Evolutionary conservation across 2,797 vertebrate species (phyloP), one percentile per base, ranked within the genome.

Genomic region (Sebastes melanostomus): DNA sequence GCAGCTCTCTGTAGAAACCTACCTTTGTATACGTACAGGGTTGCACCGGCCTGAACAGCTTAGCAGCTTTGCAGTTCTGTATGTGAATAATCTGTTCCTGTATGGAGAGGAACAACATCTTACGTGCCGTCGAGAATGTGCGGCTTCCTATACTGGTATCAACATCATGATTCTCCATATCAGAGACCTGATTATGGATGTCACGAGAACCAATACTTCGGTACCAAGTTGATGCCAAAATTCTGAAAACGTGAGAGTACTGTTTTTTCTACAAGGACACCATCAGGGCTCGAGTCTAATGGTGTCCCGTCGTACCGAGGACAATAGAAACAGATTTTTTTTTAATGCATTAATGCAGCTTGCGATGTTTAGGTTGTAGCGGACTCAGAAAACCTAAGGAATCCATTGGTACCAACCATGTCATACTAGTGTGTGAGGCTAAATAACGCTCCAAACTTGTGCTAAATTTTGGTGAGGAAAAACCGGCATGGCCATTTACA

Each of bases 21-120:
- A 16, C 12, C n/a, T 61, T 11, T 69, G 18, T 34, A 25, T 24
- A 30, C 55, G 11, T 27, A 12, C 54, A 12, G 27, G 20, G 20
- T 20, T 55, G 56, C 80, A 83, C 80, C 75, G 75, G 81, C 60
- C 68, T 83, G 22, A 83, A 68, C 76, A 65, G 75, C 71, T 58
- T 38, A 66, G 24, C 46, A 18, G 75, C 73, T 58, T 27, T 66
- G 24, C 46, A 18, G 38, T 36, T 42, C 36, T 73, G 16, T 77
- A 60, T 60, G 58, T 25, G 66, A 75, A 22, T 75, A 68, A 42
- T 60, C 36, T 67, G 29, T 84, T 80, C 66, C 65, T 66, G 38
- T 42, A 38, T 20, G 66, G 22, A 77, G 56, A 50, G 54, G 18
- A 82, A 55, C 36, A 12, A 24, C 59, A 27, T 76, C 74, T 75